Conservation (phyloP, 1,140 invertebrate genomes). For the Drosophila repleta region DNA sequence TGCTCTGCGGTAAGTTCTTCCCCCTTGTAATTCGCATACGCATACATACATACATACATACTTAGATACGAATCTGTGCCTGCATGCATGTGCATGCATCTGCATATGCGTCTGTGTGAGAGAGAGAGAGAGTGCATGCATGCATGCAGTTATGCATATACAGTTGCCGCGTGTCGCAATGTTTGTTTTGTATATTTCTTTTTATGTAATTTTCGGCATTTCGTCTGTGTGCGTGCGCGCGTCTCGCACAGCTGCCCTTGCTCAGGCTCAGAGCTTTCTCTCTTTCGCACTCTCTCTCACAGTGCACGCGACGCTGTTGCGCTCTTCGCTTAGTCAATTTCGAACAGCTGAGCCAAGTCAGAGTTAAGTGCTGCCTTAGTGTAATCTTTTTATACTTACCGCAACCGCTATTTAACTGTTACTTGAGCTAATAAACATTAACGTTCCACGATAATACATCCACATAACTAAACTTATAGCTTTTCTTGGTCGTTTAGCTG, state of each 20-base stretch:
- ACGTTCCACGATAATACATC: background rate
- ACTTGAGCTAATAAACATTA: background rate
- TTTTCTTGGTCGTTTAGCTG: background rate
- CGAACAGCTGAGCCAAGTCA: conserved; percentile 18
- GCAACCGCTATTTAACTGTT: background rate
- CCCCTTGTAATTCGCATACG: background rate
- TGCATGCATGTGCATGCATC: no score
- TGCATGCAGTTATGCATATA: background rate
- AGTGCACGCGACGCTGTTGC: background rate
- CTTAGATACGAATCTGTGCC: background rate
- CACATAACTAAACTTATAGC: background rate
- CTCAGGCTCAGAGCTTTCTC: conserved; percentile 27
- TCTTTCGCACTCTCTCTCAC: conserved; percentile 6
- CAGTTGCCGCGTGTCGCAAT: conserved; percentile 43
- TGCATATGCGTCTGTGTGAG: background rate
- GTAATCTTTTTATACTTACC: background rate
- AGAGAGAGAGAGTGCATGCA: no score
- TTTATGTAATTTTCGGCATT: conserved; percentile 49
- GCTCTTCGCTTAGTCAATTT: conserved; percentile 4
- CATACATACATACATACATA: background rate
- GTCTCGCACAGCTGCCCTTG: conserved; percentile 8
- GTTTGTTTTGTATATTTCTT: conserved; percentile 57
- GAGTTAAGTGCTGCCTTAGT: background rate
- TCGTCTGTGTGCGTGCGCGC: conserved; percentile 11
- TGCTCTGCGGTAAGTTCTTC: conserved; percentile 73